These are phyloP conservation scores for Iphiclides podalirius DNA, from an alignment of 2,888 invertebrate genomes.

Conservation along the genomic window DNA sequence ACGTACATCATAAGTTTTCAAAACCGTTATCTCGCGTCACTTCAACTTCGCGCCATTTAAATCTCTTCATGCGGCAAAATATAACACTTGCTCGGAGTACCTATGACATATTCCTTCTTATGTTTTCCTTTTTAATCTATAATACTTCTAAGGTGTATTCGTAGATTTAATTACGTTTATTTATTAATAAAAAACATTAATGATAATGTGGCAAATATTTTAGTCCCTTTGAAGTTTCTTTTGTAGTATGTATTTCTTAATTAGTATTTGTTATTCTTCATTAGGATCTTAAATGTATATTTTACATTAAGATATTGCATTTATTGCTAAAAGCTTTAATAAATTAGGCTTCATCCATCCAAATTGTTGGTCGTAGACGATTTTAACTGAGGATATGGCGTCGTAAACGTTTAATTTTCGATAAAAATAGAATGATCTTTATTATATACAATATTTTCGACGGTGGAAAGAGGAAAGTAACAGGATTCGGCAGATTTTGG, in stretches of 20 bases:
- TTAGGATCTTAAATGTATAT: neutral
- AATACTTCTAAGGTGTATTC: neutral
- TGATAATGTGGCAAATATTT: no score
- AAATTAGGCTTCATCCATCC: slow-evolving; percentile 13
- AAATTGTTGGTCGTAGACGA: slow-evolving; percentile 44
- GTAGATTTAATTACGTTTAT: no score
- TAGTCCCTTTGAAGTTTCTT: no score
- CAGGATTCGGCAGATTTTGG: no score
- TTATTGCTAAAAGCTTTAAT: slow-evolving; percentile 16
- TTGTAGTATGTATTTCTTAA: neutral
- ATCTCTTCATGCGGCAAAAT: neutral
- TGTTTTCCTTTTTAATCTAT: neutral
- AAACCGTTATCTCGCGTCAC: neutral
- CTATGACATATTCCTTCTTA: neutral
- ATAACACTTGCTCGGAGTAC: neutral
- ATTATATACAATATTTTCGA: neutral
- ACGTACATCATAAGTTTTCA: neutral
- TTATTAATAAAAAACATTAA: no score
- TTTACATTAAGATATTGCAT: slow-evolving; percentile 1
- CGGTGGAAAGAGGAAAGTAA: neutral
- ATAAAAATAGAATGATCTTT: no score
- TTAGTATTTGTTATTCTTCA: neutral
- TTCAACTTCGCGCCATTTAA: neutral
- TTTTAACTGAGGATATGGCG: slow-evolving; percentile 34
- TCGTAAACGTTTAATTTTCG: slow-evolving; percentile 42